These are phyloP conservation scores for Tribolium castaneum DNA, from an alignment of 1,140 invertebrate genomes.

Conservation along the genomic window DNA sequence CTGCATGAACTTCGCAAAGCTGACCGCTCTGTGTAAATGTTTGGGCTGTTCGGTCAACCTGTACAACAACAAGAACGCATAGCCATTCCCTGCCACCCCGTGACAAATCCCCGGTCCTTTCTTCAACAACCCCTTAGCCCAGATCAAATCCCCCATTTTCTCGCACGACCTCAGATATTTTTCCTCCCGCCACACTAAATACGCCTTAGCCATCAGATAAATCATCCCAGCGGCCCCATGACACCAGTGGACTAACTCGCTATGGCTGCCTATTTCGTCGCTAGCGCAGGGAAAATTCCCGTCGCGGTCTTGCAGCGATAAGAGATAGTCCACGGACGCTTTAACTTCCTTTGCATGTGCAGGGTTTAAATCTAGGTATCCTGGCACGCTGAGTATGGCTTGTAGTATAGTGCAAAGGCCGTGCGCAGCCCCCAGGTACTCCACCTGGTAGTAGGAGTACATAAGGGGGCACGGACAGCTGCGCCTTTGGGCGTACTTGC, in stretches of 20 bases:
- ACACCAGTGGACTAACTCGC: conserved; percentile 88
- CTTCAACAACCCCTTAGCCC: conserved; percentile 81
- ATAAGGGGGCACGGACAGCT: conserved; percentile 78
- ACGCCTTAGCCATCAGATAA: conserved; percentile 86
- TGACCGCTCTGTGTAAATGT: conserved; percentile 78
- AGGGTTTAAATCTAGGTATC: conserved; percentile 69
- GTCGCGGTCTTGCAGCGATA: conserved; percentile 68
- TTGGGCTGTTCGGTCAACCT: conserved; percentile 78
- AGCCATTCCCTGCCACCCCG: conserved; percentile 87
- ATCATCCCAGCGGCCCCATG: conserved; percentile 85
- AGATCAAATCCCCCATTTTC: conserved; percentile 79
- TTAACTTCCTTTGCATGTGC: conserved; percentile 68
- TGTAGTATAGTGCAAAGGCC: conserved; percentile 75
- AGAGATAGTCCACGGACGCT: conserved; percentile 71
- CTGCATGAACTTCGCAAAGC: conserved; percentile 83
- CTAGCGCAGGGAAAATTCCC: conserved; percentile 80
- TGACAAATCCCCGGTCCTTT: conserved; percentile 90
- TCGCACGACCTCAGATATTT: conserved; percentile 79
- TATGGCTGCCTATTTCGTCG: conserved; percentile 73
- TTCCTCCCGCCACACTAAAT: conserved; percentile 77
- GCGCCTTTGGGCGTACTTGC: conserved; percentile 71
- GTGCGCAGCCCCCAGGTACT: conserved; percentile 89
- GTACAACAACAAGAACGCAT: conserved; percentile 85
- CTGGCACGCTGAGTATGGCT: conserved; percentile 73
- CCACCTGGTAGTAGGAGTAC: conserved; percentile 85